Evolutionary conservation across 2,113 vertebrate genomes (phyloP).

Genomic region (Neodon shergylaensis): DNA sequence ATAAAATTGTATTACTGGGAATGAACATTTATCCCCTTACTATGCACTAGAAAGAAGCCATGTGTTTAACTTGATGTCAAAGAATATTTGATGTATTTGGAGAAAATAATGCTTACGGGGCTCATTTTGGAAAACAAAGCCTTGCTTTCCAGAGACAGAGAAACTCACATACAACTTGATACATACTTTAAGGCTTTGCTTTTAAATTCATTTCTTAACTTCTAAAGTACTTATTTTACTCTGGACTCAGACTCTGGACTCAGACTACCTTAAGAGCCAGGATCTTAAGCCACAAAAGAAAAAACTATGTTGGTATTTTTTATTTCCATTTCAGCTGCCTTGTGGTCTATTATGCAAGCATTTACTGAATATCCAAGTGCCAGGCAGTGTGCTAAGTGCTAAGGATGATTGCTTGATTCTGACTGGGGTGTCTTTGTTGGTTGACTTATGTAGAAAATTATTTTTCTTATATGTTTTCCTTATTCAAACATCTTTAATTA

Average conservation of each 20-base stretch:
- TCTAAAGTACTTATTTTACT: conserved; percentile 56
- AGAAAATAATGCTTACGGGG: neutral
- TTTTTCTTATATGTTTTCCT: neutral
- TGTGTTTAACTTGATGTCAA: conserved; percentile 53
- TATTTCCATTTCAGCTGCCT: conserved; percentile 5
- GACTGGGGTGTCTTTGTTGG: conserved; percentile 13
- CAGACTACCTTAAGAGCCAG: neutral
- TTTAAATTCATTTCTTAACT: conserved; percentile 48
- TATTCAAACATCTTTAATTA: neutral
- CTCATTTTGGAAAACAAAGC: conserved; percentile 51
- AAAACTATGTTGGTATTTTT: conserved; percentile 8
- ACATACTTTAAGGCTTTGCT: conserved; percentile 45
- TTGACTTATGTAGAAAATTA: neutral
- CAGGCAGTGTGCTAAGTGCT: neutral
- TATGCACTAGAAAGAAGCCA: conserved; percentile 35
- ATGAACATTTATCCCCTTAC: conserved; percentile 38
- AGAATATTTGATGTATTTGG: conserved; percentile 22
- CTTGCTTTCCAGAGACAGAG: neutral
- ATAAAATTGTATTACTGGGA: conserved; percentile 65
- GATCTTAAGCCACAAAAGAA: neutral
- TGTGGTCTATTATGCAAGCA: conserved; percentile 48
- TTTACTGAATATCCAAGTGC: conserved; percentile 13
- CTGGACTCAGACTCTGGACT: conserved; percentile 43
- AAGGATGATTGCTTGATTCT: neutral
- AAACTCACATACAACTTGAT: neutral